phyloP scores from a whole-genome alignment of 2,888 invertebrate species.

The Lordiphosa fenestrarum region DNA sequence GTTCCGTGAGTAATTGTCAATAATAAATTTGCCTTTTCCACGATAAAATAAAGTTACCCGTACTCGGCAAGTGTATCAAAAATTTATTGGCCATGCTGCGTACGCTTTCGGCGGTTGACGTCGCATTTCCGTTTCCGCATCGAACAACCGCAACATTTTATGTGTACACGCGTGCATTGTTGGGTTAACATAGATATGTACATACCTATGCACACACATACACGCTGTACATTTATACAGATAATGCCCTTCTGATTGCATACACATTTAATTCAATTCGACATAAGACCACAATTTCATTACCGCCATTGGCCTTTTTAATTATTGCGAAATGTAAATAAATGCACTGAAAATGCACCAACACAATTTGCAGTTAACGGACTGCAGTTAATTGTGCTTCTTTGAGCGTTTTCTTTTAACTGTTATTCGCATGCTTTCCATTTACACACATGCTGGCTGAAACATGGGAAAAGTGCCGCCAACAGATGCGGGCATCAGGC shows the following conservation, averaged over 20 bases:
- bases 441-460: background rate
- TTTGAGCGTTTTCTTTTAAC: slow-evolving; percentile 8
- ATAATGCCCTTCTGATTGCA: slow-evolving; percentile 42
- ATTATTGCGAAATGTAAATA: slow-evolving; percentile 14
- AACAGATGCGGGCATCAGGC: slow-evolving; percentile 3
- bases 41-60: too few species aligned
- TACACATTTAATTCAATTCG: slow-evolving; percentile 59
- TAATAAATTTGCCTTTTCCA: too few species aligned
- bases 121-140: slow-evolving; percentile 59
- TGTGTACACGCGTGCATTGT: slow-evolving; percentile 22
- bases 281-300: slow-evolving; percentile 37
- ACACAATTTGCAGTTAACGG: slow-evolving; percentile 26
- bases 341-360: slow-evolving; percentile 5
- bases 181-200: slow-evolving; percentile 13
- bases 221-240: slow-evolving; percentile 4
- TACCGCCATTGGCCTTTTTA: slow-evolving; percentile 26
- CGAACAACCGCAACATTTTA: slow-evolving; percentile 32
- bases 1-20: background rate
- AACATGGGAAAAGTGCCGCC: too few species aligned
- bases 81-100: slow-evolving; percentile 15
- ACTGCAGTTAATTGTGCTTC: slow-evolving; percentile 32
- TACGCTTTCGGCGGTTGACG: slow-evolving; percentile 27
- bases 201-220: background rate
- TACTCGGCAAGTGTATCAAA: background rate
- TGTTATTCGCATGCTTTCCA: slow-evolving; percentile 13